Base-by-base conservation (phyloP, 23 tunicate species). In the Halocynthia roretzi region DNA sequence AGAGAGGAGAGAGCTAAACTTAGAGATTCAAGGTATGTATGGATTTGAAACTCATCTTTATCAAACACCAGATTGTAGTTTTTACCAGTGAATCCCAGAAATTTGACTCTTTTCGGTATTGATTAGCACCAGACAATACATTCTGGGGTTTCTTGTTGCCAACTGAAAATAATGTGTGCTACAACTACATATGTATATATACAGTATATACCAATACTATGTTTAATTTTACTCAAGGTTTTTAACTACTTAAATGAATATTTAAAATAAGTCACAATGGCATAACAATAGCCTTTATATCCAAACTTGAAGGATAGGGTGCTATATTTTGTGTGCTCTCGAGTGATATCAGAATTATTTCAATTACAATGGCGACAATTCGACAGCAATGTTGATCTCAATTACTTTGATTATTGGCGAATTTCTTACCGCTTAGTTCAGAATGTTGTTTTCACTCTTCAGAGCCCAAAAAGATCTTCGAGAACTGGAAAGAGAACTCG, bases 391-490 rank as follows among this genome's bases (percentile, higher is more conserved):
- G 67, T 19, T 19, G 15, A 51, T 31, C 2, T 31, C 44, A 31
- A 31, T 31, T 0, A 31, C 44, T 31, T 1, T 31, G 44, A 31
- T 31, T 31, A 31, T 31, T 0, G 4, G 44, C 4, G 44, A 4
- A 31, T 31, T 0, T n/a, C n/a, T 31, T 1, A 31, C 44, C 1
- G 44, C 44, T 31, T 31, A 31, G 44, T 31, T 31, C 44, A 31
- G 44, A 31, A 31, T 31, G 44, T 31, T 31, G 44, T 0, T 22
- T 18, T 71, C 68, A n/a, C 53, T 15, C 8, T 72, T 15, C 50
- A 92, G 98, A 63, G 77, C 92, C 6, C 92, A 92, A 74, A 84
- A 90, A 52, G 80, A 86, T 56, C 64, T 92, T 6, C 81, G 98
- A 17, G 92, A 86, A 74, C 58, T 92, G 68, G 92, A 86, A 73